These are phyloP conservation scores for Microctonus brassicae DNA, from an alignment of 2,888 invertebrate species.

Conservation along the genomic window DNA sequence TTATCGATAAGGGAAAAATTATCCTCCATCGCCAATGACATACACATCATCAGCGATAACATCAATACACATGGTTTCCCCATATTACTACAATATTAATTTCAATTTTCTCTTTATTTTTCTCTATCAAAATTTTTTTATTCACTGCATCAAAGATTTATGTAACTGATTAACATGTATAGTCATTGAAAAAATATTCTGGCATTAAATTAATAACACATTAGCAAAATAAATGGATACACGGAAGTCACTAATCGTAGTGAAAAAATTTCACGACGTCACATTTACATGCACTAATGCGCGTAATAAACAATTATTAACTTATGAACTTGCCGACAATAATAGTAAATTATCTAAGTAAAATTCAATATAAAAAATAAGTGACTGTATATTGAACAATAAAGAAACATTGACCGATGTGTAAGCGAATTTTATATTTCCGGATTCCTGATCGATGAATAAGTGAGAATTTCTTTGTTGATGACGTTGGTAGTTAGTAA, in stretches of 20 bases:
- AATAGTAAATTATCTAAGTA: background rate
- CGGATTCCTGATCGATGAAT: background rate
- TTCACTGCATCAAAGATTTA: background rate
- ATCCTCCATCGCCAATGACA: constrained; percentile 34
- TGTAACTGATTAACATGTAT: background rate
- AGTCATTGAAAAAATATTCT: background rate
- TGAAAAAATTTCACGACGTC: background rate
- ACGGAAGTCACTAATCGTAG: background rate
- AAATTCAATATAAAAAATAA: constrained; percentile 1
- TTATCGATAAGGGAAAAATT: constrained; percentile 72
- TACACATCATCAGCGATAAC: constrained; percentile 38
- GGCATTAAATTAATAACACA: background rate
- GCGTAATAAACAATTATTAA: background rate
- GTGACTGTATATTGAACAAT: background rate
- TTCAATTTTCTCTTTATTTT: background rate
- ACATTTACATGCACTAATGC: background rate
- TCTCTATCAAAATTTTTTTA: background rate
- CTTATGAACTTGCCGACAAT: too few species aligned
- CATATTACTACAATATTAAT: constrained; percentile 30
- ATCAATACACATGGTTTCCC: constrained; percentile 24
- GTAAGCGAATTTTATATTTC: constrained; percentile 9
- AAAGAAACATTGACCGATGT: constrained; percentile 10
- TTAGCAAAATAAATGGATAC: background rate
- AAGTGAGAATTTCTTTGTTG: background rate
- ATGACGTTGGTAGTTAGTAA: background rate